A percentile compares a stretch with the other conserved stretches of the same genome.
phyloP scores from a whole-genome alignment of 2,797 vertebrate genomes.

The Synanceia verrucosa region DNA sequence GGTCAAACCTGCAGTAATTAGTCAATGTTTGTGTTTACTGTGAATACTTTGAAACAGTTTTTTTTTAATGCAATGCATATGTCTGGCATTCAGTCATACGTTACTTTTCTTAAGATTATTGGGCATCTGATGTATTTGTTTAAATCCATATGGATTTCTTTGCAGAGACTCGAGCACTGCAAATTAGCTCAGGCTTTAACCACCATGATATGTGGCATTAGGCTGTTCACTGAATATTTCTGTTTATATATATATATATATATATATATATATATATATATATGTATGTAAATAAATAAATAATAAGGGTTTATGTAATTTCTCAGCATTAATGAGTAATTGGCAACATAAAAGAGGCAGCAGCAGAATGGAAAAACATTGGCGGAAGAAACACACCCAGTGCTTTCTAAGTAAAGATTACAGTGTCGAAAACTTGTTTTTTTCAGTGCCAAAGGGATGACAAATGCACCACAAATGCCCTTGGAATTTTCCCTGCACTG shows the following conservation, averaged over 20 bases:
- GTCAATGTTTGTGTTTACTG: constrained; percentile 32
- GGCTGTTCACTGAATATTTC: constrained; percentile 5
- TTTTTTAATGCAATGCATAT: not conserved
- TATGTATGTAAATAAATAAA: constrained; percentile 42
- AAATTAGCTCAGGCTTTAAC: constrained; percentile 20
- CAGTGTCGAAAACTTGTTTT: constrained; percentile 62
- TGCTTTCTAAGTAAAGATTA: constrained; percentile 65
- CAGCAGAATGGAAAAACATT: constrained; percentile 42
- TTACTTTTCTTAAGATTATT: constrained; percentile 1
- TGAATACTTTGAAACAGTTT: constrained; percentile 5
- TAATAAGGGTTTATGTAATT: constrained; percentile 43
- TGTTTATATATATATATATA: too few relatives aligned
- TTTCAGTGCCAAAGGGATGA: constrained; percentile 63
- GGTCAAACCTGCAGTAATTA: constrained; percentile 19
- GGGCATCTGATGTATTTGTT: not conserved
- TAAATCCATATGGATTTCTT: not conserved
- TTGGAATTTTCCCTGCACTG: constrained; percentile 67
- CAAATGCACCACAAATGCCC: constrained; percentile 75
- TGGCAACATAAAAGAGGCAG: constrained; percentile 35
- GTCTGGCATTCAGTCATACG: not conserved
- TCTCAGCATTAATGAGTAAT: constrained; percentile 56
- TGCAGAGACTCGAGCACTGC: not conserved
- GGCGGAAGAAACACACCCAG: constrained; percentile 58
- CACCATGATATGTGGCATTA: constrained; percentile 16
- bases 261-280: too few relatives aligned